Base-by-base conservation (phyloP, 2,888 invertebrate species). In the Saturnia japonica region DNA sequence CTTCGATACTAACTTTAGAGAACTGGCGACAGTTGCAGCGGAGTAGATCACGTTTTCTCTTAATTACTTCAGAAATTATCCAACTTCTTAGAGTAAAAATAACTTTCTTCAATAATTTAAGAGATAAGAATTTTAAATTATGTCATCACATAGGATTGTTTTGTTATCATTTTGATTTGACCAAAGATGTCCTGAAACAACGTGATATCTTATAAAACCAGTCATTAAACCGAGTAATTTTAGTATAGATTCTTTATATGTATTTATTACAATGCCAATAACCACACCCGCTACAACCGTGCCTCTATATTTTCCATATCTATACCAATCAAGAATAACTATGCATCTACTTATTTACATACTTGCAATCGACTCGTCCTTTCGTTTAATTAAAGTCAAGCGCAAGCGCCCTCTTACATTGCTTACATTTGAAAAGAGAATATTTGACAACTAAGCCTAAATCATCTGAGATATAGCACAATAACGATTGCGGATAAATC, bases 341-440 rank as follows among this genome's bases (percentile, higher is more conserved):
- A 81, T 76, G 79, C 78, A 71, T 77, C 82, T 84, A 85, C 80
- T 81, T 81, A 87, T 87, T 82, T 87, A 86, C 82, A 87, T 77
- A 85, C 82, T 84, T 78, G 78, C 78, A 83, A 80, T 81, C 76
- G 76, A 78, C 73, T 77, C 79, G 76, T 77, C 77, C 72, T 73
- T 74, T 78, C 74, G 76, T 70, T 51, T 67, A 45, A 68, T 60
- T 34, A 40, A 42, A 51, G 66, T 66, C 62, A 62, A 40, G 57
- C 25, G 43, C 47, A 51, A 19, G 64, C 66, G 64, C 51, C 51
- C 47, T 68, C 16, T 22, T 51, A 47, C 40, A 73, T 68, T 40
- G 42, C 62, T 40, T 72, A 68, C 42, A 51, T 51, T 51, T 42
- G 43, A 60, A 19, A 28, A 70, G 70, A 42, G 42, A 57, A 70